Conservation (phyloP, 2,113 vertebrate species). For the Gopherus evgoodei region DNA sequence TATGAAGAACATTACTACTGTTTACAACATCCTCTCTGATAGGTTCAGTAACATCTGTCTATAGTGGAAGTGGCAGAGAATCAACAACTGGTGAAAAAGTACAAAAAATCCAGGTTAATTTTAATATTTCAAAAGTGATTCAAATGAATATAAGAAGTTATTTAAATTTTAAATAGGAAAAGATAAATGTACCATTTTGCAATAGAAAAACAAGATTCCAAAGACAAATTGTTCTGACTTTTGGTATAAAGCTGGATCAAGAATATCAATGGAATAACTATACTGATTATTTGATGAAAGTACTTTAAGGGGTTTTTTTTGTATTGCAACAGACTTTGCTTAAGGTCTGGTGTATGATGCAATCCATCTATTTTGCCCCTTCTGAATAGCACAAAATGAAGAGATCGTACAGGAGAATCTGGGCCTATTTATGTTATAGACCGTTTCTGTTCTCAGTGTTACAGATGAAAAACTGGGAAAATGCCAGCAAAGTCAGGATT, state of each 20-base stretch:
- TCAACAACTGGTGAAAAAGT: background rate
- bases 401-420: background rate
- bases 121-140: background rate
- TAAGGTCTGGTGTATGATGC: background rate
- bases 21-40: background rate
- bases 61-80: background rate
- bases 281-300: constrained; percentile 7
- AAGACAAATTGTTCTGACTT: fast-evolving
- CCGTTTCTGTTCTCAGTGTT: background rate
- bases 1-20: background rate
- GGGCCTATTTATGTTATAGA: background rate
- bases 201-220: background rate
- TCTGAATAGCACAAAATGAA: background rate
- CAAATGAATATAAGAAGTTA: background rate
- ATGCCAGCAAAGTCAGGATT: background rate
- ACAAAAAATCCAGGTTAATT: background rate
- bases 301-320: background rate
- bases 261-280: background rate
- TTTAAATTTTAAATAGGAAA: background rate
- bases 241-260: background rate
- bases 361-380: background rate
- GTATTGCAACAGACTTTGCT: background rate
- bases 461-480: background rate
- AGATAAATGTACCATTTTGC: background rate
- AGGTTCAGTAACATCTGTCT: background rate